A percentile compares a stretch with the other conserved stretches of the same genome.
phyloP scores from a whole-genome alignment of 2,797 vertebrate species.

The Limnodromus scolopaceus region DNA sequence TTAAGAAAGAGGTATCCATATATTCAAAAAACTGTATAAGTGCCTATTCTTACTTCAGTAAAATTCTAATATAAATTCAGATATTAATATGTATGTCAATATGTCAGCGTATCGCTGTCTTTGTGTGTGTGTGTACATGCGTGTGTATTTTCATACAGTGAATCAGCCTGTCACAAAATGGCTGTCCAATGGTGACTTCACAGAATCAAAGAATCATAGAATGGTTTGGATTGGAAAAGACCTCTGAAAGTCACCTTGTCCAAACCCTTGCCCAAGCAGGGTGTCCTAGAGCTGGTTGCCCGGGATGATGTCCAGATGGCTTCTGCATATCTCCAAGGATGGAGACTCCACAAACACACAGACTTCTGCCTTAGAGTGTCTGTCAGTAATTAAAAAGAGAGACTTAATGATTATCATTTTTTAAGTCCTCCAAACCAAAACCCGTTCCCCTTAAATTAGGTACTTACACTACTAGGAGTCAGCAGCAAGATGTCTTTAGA shows the following conservation, averaged over 20 bases:
- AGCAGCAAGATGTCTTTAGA: neutral
- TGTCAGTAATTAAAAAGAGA: neutral
- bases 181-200: neutral
- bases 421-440: neutral
- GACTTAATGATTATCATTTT: neutral
- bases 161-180: neutral
- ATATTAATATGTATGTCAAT: neutral
- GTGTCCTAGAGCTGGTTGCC: neutral
- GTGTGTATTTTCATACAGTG: neutral
- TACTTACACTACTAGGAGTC: neutral
- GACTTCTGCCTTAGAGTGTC: neutral
- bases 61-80: neutral
- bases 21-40: neutral
- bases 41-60: neutral
- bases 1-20: neutral
- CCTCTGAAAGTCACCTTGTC: neutral
- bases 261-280: neutral
- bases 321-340: neutral
- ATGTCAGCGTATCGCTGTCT: neutral
- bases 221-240: neutral
- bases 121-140: neutral
- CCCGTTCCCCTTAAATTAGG: neutral
- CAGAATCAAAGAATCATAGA: neutral
- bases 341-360: neutral
- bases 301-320: rapidly evolving